phyloP scores from a whole-genome alignment of 2,113 vertebrate species.

The Ia io region DNA sequence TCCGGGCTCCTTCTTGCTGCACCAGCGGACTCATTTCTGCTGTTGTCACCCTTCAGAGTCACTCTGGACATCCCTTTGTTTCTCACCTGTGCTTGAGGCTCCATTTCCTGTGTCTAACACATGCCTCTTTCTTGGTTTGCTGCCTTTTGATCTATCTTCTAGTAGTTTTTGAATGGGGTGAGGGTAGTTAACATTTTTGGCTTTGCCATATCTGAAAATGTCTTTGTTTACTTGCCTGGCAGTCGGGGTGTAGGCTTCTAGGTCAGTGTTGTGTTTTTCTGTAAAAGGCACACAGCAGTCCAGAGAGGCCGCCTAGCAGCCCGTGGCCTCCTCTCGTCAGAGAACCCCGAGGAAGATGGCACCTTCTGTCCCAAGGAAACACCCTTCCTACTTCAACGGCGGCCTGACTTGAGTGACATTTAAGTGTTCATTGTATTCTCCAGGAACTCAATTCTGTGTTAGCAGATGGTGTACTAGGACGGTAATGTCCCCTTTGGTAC shows the following conservation, averaged over 20 bases:
- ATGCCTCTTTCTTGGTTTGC: not conserved
- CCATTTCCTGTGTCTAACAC: not conserved
- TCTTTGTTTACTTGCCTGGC: not conserved
- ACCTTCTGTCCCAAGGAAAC: not conserved
- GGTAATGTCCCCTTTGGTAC: not conserved
- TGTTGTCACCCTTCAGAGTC: not conserved
- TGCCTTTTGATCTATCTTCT: not conserved
- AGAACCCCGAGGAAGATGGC: not conserved
- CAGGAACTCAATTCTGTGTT: not conserved
- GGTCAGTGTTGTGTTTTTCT: not conserved
- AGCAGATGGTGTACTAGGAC: accelerated
- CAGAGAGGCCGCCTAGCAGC: not conserved
- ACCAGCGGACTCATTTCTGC: not conserved
- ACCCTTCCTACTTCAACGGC: not conserved
- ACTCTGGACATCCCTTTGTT: not conserved
- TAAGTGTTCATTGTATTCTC: too few relatives aligned
- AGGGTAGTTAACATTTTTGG: not conserved
- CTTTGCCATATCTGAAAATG: not conserved
- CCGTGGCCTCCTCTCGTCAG: accelerated
- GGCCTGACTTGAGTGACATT: too few relatives aligned
- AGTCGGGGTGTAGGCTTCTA: not conserved
- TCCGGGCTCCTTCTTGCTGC: not conserved
- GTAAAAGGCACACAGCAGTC: not conserved
- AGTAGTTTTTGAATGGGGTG: not conserved
- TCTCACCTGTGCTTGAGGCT: not conserved